Evolutionary conservation across 2,797 vertebrate genomes (phyloP).

Genomic region (Sitta carolinensis): DNA sequence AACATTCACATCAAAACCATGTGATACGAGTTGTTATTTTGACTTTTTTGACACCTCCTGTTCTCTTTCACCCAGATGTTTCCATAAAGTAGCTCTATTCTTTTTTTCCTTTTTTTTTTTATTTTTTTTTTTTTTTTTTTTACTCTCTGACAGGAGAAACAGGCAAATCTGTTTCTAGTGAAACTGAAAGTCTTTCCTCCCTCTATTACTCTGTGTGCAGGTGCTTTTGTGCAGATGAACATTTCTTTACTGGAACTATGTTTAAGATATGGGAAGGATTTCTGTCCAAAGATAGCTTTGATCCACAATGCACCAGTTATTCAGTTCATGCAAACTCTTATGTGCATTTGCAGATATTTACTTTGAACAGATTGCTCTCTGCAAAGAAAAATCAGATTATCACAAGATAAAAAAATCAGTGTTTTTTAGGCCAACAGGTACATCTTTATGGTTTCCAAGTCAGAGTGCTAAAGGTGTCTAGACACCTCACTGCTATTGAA

Average conservation of each 20-base stretch:
- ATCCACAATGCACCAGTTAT: not conserved
- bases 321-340: not conserved
- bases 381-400: not conserved
- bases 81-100: not conserved
- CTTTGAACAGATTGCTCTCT: not conserved
- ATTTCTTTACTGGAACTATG: not conserved
- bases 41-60: constrained; percentile 19
- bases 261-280: not conserved
- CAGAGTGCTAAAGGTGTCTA: not conserved
- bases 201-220: not conserved
- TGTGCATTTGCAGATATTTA: not conserved
- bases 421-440: not conserved
- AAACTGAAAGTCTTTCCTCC: constrained; percentile 10
- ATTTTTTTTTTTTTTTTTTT: fast-evolving
- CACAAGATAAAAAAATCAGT: not conserved
- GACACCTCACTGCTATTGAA: not conserved
- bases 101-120: not conserved
- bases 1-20: not conserved
- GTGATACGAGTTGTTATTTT: not conserved
- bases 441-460: not conserved
- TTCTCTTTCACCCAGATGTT: constrained; percentile 30
- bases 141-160: not conserved
- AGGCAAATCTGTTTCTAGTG: not conserved
- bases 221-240: not conserved
- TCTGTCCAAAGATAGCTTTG: not conserved